Evolutionary conservation across 1,140 invertebrate genomes (phyloP), one percentile per base, ranked within the genome.

Genomic region (Drosophila persimilis): DNA sequence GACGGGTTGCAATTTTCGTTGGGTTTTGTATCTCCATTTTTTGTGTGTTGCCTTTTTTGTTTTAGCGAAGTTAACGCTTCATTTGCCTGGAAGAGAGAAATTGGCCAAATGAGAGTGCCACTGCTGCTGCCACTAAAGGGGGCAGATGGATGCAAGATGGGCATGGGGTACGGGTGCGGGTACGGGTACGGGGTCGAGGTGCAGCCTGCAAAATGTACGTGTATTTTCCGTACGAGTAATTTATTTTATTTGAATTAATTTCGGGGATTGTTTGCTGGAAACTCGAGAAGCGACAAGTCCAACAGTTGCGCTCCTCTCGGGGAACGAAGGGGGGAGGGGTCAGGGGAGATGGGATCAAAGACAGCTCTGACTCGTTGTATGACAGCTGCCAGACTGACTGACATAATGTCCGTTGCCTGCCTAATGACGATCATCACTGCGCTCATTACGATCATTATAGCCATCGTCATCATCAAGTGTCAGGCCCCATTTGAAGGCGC

Each of bases 361-460:
- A 52, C 55, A 64, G 48, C 72, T 74, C 46, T 71, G 55, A 53
- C 50, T 59, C 26, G 44, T 65, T 65, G 81, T 56, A 64, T 86
- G 81, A 86, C 81, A 86, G 74, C 75, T 86, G 83, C 60, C 66
- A 88, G 83, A 86, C 66, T 86, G 81, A 86, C 77, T 86, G 81
- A 86, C 81, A 86, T 81, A 88, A 86, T 88, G 83, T 86, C 56
- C 62, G 78, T 62, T 80, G 53, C 51, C 26, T 65, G 64, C 63
- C 72, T 84, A 63, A 83, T 80, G 60, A 79, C 54, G 59, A 73
- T 83, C 31, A 66, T 83, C 53, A 60, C 58, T 24, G 52, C 44
- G 24, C 26, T 43, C 20, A 39, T 64, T 29, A 39, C 61, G 46
- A 52, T 69, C 71, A 64, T 29, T 62, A 22, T 1, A 22, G 53